Conservation (phyloP, 1,140 invertebrate species). For the Drosophila sucinea region DNA sequence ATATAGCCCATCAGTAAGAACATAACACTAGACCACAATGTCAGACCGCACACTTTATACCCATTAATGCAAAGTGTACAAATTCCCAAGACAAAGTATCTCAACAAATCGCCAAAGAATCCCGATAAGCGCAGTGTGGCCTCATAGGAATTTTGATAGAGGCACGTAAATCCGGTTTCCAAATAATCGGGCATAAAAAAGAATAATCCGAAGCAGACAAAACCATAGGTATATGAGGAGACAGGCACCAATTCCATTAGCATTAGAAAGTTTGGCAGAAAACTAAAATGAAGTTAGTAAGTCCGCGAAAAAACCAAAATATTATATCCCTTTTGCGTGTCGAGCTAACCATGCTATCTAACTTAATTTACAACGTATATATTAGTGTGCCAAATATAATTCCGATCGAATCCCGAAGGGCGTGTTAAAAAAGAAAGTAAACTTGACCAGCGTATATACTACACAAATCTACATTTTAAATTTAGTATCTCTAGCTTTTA, state of each 20-base stretch:
- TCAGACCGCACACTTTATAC: neutral
- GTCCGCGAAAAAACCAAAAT: too few relatives aligned
- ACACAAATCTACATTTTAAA: too few relatives aligned
- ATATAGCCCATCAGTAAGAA: neutral
- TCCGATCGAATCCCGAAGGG: too few relatives aligned
- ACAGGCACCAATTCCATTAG: slow-evolving; percentile 1
- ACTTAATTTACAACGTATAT: too few relatives aligned
- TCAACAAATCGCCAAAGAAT: neutral
- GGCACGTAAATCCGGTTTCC: neutral
- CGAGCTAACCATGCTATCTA: too few relatives aligned
- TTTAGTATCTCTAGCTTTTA: too few relatives aligned
- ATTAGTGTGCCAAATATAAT: too few relatives aligned
- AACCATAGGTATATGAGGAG: neutral
- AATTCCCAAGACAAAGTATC: slow-evolving; percentile 9
- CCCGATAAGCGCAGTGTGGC: neutral
- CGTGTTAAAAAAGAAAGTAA: too few relatives aligned
- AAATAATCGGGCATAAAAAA: slow-evolving; percentile 12
- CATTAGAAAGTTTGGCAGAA: slow-evolving; percentile 10
- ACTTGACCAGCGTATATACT: too few relatives aligned
- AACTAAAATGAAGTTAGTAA: neutral
- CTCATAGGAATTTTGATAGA: neutral
- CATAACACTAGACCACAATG: slow-evolving; percentile 2
- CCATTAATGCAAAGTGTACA: slow-evolving; percentile 5
- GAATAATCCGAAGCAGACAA: neutral
- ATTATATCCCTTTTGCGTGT: too few relatives aligned